Conservation (phyloP, 2,888 invertebrate species). For the Merodon equestris region DNA sequence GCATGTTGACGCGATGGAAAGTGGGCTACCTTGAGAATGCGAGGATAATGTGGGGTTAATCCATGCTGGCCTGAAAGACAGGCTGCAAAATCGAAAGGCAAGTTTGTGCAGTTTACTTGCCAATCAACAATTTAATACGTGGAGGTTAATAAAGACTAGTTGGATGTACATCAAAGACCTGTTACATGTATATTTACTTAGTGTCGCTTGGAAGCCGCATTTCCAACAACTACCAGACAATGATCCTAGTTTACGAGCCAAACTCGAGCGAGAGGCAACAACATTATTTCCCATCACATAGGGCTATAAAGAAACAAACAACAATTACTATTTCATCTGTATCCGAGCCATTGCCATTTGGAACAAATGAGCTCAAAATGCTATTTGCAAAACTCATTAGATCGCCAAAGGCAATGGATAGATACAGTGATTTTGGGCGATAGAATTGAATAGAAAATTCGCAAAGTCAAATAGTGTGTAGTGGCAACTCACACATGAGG, state of each 20-base stretch:
- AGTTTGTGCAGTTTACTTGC: no score
- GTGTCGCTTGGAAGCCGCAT: no score
- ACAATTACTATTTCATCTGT: not conserved
- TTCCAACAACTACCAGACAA: no score
- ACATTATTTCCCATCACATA: constrained; percentile 12
- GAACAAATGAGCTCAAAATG: constrained; percentile 3
- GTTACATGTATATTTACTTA: no score
- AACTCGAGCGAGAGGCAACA: not conserved
- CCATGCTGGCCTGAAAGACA: no score
- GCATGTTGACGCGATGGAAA: not conserved
- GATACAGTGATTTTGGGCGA: constrained; percentile 18
- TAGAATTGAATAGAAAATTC: constrained; percentile 37
- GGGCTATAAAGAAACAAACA: constrained; percentile 7
- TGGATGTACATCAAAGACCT: no score
- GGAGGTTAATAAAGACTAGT: no score
- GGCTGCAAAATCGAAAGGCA: no score
- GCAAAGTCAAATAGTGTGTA: constrained; percentile 20
- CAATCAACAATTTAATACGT: no score
- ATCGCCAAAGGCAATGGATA: not conserved
- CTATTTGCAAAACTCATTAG: constrained; percentile 26
- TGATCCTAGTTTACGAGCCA: no score
- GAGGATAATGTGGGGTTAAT: not conserved
- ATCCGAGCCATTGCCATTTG: not conserved
- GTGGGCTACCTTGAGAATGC: constrained; percentile 10
- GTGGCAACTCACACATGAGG: constrained; percentile 1